Evolutionary conservation across 2,888 invertebrate species (phyloP), one percentile per base, ranked within the genome.

Genomic region (Drosophila neotestacea): DNA sequence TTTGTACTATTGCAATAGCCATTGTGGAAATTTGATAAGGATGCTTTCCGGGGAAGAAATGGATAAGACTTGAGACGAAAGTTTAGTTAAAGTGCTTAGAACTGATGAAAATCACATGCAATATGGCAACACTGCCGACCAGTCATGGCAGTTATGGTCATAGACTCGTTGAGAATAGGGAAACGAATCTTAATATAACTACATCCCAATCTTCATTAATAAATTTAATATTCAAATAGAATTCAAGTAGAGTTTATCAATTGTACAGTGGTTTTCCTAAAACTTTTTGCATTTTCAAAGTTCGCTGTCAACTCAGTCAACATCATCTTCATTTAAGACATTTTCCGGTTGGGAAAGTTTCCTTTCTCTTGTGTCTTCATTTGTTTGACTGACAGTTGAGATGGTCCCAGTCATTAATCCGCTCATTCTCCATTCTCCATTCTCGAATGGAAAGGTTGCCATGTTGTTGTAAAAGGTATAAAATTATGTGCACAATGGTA

Each of bases 401-500:
- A 28, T 32, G 16, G 44, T 56, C 46, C 46, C 32, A 44, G 56
- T 56, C 58, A 66, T 63, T 66, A 59, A 71, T 56, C 32, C 72
- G 27, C 50, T 38, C 44, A 6, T 51, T 27, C 36, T 27, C 36
- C 16, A 6, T 36, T 4, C 13, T 34, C 16, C 27, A 16, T 16
- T 27, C 36, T 28, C 13, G 11, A 34, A 38, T 48, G 41, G 3
- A 27, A 70, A 55, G 48, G 41, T 54, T 58, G 34, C 51, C n/a
- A 22, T 13, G 28, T 27, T 16, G n/a, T 28, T 48, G 13, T 66
- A 58, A 64, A 56, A 51, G 82, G 86, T 81, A 90, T 91, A 85
- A 85, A 92, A 92, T 92, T 91, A 91, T 91, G 90, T 92, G 88
- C 86, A 89, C 88, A 79, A 91, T 85, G 92, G 77, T 82, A 83